Base-by-base conservation (phyloP, 2,797 vertebrate species). In the Poeciliopsis turneri region DNA sequence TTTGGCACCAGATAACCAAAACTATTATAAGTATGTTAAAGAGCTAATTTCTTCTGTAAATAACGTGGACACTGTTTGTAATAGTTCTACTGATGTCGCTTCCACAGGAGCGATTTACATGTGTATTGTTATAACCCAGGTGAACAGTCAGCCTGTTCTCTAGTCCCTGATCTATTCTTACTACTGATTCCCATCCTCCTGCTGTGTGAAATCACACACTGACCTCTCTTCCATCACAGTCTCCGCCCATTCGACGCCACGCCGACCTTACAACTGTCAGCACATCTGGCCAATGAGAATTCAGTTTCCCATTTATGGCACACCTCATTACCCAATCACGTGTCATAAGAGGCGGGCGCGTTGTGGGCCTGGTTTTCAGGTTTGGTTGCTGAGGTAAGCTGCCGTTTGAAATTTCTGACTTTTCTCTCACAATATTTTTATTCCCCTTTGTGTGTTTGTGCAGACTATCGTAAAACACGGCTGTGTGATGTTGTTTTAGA, bases 361-460 rank as follows among this genome's bases (percentile, higher is more conserved):
- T 28, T 45, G 89, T 88, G 92, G 94, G 94, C 94, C 94, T 94
- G 92, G 86, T 83, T 49, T 85, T 90, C 87, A 94, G 0, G 92
- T 84, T 94, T 86, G 95, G 94, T 94, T 96, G 93, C 83, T 43
- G 76, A 83, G 92, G 94, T 93, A 93, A 93, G 93, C 86, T 85
- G 75, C 82, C 93, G 83, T 82, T 93, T 87, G 78, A 84, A 88
- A 93, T 89, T 90, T 91, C 83, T 92, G 88, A 94, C 86, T 95
- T 95, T 94, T 90, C 23, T 92, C 86, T 90, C 72, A 86, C 75
- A 86, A 85, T 66, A 85, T 81, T 82, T 88, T 66, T 82, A 78
- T 87, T 87, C 45, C 74, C 77, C 10, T 43, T 18, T 1, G 15
- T 85, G 16, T 81, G 66, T 75, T 80, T 80, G n/a, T 43, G 47